Evolutionary conservation across 2,797 vertebrate genomes (phyloP).

Genomic region (Denticeps clupeoides): DNA sequence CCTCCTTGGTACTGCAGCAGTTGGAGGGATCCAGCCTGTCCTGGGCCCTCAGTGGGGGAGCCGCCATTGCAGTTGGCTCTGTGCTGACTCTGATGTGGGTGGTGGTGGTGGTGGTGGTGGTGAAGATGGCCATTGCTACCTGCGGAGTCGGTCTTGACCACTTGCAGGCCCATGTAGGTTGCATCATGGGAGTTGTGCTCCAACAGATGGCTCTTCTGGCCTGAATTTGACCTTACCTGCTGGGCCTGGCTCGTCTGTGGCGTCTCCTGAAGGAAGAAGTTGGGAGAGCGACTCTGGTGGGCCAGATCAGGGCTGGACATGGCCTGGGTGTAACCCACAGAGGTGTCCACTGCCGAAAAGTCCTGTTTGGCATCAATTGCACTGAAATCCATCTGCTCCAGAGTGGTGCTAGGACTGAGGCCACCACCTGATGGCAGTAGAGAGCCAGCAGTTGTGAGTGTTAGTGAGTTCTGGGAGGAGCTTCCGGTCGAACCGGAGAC

Average conservation of each 20-base stretch:
- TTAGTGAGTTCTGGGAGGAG: conserved; percentile 67
- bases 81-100: conserved; percentile 65
- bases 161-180: conserved; percentile 60
- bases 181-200: conserved; percentile 65
- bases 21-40: conserved; percentile 69
- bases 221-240: conserved; percentile 49
- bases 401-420: conserved; percentile 92
- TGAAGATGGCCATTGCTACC: conserved; percentile 50
- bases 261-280: conserved; percentile 95
- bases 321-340: conserved; percentile 72
- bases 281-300: conserved; percentile 89
- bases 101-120: conserved; percentile 55
- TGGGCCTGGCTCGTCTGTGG: conserved; percentile 64
- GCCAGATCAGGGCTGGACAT: conserved; percentile 83
- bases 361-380: conserved; percentile 97
- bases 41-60: conserved; percentile 65
- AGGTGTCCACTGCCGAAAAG: conserved; percentile 57
- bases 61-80: conserved; percentile 83
- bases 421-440: conserved; percentile 91
- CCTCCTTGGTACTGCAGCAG: conserved; percentile 91
- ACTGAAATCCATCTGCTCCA: conserved; percentile 99
- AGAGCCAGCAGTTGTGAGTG: conserved; percentile 72
- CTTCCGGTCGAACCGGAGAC: conserved; percentile 62
- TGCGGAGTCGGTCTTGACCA: conserved; percentile 82
- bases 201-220: conserved; percentile 62